These are phyloP conservation scores for Iguana delicatissima DNA, from an alignment of 2,797 vertebrate genomes.

Conservation along the genomic window DNA sequence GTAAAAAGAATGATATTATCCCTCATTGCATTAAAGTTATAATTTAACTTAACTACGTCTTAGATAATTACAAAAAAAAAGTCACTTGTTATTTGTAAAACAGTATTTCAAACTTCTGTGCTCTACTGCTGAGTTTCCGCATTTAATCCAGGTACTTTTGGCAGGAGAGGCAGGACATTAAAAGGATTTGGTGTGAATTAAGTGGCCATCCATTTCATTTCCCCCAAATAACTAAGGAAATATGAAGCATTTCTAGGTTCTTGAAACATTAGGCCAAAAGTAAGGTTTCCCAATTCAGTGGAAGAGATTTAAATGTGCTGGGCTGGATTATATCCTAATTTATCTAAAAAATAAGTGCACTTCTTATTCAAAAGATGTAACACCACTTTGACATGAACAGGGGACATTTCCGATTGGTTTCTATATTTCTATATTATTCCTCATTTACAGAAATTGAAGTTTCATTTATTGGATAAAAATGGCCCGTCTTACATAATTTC, in stretches of 20 bases:
- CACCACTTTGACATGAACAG: background rate
- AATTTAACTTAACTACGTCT: too few relatives aligned
- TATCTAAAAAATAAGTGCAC: background rate
- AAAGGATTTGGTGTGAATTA: background rate
- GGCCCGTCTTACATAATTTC: constrained; percentile 11
- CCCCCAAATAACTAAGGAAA: background rate
- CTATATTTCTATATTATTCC: background rate
- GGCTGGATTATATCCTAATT: background rate
- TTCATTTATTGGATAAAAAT: constrained; percentile 11
- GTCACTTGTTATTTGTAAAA: too few relatives aligned
- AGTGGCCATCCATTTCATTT: background rate
- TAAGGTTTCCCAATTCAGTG: background rate
- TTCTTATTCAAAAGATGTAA: background rate
- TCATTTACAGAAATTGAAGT: constrained; percentile 15
- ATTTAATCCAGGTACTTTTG: background rate
- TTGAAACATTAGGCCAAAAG: background rate
- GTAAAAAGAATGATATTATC: too few relatives aligned
- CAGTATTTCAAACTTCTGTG: too few relatives aligned
- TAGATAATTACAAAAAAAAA: too few relatives aligned
- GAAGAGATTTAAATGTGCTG: background rate
- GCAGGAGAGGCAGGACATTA: background rate
- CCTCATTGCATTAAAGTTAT: too few relatives aligned
- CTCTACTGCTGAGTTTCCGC: background rate
- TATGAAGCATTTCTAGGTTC: background rate
- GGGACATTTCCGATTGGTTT: background rate